phyloP scores from a whole-genome alignment of 2,888 invertebrate species.

The Aromia moschata region DNA sequence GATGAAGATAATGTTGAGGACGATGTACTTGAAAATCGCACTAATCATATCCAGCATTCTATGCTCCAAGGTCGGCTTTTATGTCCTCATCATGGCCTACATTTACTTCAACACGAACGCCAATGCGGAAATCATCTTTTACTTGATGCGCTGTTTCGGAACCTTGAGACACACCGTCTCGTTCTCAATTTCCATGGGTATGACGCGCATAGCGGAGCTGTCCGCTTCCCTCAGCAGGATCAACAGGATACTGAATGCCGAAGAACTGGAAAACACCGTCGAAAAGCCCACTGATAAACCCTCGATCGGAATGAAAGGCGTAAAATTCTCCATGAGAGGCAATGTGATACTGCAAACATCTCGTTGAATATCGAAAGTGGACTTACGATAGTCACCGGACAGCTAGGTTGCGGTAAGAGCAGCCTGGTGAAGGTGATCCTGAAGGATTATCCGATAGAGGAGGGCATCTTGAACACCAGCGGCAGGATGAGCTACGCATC shows the following conservation, averaged over 20 bases:
- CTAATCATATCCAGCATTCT: slow-evolving; percentile 51
- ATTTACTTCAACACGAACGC: slow-evolving; percentile 39
- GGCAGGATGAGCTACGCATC: slow-evolving; percentile 68
- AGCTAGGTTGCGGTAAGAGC: slow-evolving; percentile 74
- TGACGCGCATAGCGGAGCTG: slow-evolving; percentile 46
- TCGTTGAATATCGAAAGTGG: slow-evolving; percentile 61
- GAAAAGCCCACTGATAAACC: slow-evolving; percentile 45
- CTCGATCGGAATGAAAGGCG: slow-evolving; percentile 45
- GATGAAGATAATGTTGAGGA: slow-evolving; percentile 42
- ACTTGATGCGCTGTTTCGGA: slow-evolving; percentile 43
- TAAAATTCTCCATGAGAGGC: slow-evolving; percentile 47
- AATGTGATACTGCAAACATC: slow-evolving; percentile 58
- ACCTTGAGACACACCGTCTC: slow-evolving; percentile 41
- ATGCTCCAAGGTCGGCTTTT: slow-evolving; percentile 47
- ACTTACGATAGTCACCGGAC: slow-evolving; percentile 69
- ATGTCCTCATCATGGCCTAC: slow-evolving; percentile 49
- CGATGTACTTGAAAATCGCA: slow-evolving; percentile 46
- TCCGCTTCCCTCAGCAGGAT: slow-evolving; percentile 46
- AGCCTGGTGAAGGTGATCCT: slow-evolving; percentile 61
- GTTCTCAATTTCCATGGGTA: slow-evolving; percentile 44
- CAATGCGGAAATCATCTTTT: slow-evolving; percentile 48
- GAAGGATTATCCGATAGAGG: slow-evolving; percentile 59
- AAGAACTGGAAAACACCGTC: slow-evolving; percentile 54
- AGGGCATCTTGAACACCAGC: slow-evolving; percentile 63
- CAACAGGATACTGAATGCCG: slow-evolving; percentile 57